phyloP scores from a whole-genome alignment of 2,888 invertebrate species.

The Habroteleia sp. region DNA sequence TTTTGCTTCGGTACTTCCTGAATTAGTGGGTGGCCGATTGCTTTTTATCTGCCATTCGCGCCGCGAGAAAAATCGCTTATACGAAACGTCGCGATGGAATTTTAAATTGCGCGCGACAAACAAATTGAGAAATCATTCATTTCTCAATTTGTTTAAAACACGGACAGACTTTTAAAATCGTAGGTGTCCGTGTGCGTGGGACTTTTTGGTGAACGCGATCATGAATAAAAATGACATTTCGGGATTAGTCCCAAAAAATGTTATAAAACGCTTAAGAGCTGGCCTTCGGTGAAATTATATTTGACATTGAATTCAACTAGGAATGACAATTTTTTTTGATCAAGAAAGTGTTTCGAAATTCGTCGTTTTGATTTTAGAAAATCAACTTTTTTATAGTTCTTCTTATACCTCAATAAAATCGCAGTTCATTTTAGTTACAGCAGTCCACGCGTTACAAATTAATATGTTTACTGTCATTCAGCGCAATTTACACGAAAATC shows the following conservation, averaged over 20 bases:
- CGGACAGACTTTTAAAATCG: constrained; percentile 22
- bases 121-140: constrained; percentile 36
- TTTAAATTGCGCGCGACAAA: constrained; percentile 16
- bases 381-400: no score
- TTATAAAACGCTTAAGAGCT: constrained; percentile 14
- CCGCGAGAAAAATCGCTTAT: constrained; percentile 42
- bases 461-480: no score
- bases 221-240: constrained; percentile 55
- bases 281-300: constrained; percentile 11
- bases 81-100: constrained; percentile 26
- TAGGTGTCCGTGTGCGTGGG: constrained; percentile 51
- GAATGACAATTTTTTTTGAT: neutral
- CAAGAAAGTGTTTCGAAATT: constrained; percentile 6
- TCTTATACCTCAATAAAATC: no score
- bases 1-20: constrained; percentile 47
- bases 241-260: constrained; percentile 38
- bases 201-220: constrained; percentile 41
- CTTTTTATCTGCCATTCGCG: constrained; percentile 47
- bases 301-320: constrained; percentile 8
- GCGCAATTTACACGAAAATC: no score
- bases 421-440: no score
- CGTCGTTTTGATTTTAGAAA: no score
- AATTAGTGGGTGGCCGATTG: constrained; percentile 51
- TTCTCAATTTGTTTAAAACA: constrained; percentile 48
- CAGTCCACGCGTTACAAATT: no score